These are phyloP conservation scores for Chrysomallon squamiferum DNA, from an alignment of 1,140 invertebrate genomes.

Conservation along the genomic window DNA sequence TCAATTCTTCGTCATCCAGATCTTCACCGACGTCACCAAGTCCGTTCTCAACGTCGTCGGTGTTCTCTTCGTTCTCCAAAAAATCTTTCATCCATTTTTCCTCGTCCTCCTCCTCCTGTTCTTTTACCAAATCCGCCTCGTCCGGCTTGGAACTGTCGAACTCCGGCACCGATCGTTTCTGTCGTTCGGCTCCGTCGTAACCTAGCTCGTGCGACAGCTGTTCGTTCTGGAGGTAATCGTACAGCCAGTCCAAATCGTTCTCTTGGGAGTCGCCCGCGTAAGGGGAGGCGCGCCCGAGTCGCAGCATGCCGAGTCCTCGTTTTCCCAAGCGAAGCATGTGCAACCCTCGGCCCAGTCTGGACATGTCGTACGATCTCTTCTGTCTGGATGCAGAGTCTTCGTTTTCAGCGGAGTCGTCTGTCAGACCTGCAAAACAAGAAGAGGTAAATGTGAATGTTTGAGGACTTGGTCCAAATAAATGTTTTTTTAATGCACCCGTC, in stretches of 20 bases:
- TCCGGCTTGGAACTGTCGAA: background rate
- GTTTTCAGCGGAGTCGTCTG: background rate
- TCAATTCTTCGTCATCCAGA: constrained; percentile 2
- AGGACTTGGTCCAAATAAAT: too few species aligned
- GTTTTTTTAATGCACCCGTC: too few species aligned
- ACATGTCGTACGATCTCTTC: background rate
- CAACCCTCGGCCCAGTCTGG: background rate
- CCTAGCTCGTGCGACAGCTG: background rate
- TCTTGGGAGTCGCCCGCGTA: background rate
- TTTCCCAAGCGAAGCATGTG: constrained; percentile 1
- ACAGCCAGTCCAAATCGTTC: constrained; percentile 2
- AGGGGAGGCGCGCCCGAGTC: constrained; percentile 13
- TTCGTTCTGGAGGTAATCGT: constrained; percentile 11
- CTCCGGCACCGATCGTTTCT: background rate
- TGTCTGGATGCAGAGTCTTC: background rate
- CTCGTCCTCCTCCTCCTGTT: constrained; percentile 11
- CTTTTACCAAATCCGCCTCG: background rate
- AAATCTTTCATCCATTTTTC: constrained; percentile 6
- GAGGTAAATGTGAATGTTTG: too few species aligned
- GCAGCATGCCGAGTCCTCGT: constrained; percentile 16
- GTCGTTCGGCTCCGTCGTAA: background rate
- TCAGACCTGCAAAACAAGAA: background rate
- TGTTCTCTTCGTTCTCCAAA: background rate
- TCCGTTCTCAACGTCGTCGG: too few species aligned
- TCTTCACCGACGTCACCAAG: background rate